phyloP scores from a whole-genome alignment of 30 jellyfish, hydroid and myxozoan genomes.

The Pelagia noctiluca region DNA sequence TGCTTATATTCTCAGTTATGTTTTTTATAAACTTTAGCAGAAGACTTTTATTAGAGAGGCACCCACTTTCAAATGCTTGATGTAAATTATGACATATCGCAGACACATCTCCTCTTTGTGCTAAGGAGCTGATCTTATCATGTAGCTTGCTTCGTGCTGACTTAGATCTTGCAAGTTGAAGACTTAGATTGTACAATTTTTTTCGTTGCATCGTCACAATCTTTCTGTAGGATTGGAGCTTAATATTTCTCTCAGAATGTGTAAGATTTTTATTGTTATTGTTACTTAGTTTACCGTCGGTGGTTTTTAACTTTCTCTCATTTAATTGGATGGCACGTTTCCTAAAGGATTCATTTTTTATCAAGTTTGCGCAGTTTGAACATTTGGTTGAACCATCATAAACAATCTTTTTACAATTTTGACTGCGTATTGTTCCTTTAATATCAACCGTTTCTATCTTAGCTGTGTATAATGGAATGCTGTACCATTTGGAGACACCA shows the following conservation, averaged over 20 bases:
- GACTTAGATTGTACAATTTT: not conserved
- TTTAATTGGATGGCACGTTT: not conserved
- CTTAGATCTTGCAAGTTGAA: not conserved
- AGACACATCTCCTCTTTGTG: conserved; percentile 7
- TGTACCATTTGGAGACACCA: not conserved
- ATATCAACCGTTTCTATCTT: not conserved
- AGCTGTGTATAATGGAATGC: not conserved
- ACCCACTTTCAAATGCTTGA: not conserved
- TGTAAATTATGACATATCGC: conserved; percentile 4
- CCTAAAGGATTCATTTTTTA: not conserved
- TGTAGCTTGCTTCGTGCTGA: too few relatives aligned
- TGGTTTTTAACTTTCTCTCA: not conserved
- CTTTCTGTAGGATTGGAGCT: not conserved
- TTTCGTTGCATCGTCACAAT: not conserved
- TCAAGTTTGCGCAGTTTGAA: not conserved
- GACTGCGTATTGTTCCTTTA: conserved; percentile 1
- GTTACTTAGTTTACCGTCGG: too few relatives aligned
- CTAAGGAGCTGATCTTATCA: not conserved
- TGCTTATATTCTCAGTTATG: not conserved
- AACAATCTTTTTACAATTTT: not conserved
- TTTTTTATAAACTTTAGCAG: not conserved
- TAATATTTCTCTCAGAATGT: not conserved
- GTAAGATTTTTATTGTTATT: not conserved
- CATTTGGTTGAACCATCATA: not conserved
- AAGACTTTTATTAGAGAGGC: not conserved